Percentiles rank a stretch among this genome's conserved stretches.
Conservation (phyloP, 1,140 invertebrate species). For the Aphaenogaster floridana region DNA sequence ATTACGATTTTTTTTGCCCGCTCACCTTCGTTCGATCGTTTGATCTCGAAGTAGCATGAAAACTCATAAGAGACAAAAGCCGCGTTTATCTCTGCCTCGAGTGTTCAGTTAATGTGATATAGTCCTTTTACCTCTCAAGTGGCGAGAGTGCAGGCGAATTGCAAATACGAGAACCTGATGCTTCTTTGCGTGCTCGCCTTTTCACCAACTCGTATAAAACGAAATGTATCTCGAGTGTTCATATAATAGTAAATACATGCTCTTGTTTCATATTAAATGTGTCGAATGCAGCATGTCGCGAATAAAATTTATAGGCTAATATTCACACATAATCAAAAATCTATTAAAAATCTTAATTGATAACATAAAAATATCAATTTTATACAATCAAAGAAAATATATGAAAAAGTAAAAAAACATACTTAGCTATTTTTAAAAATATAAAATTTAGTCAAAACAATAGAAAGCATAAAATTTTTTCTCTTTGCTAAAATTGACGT, state of each 20-base stretch:
- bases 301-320: background rate
- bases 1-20: slow-evolving; percentile 47
- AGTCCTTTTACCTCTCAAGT: slow-evolving; percentile 64
- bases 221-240: slow-evolving; percentile 55
- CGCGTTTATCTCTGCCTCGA: slow-evolving; percentile 67
- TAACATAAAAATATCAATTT: background rate
- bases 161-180: slow-evolving; percentile 72
- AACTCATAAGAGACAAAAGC: slow-evolving; percentile 70
- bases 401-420: background rate
- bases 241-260: slow-evolving; percentile 41
- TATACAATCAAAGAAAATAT: background rate
- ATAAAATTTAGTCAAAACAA: slow-evolving; percentile 3
- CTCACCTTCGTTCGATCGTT: slow-evolving; percentile 67
- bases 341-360: background rate
- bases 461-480: slow-evolving; percentile 1
- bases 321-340: background rate
- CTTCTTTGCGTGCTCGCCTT: slow-evolving; percentile 65
- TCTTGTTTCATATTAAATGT: slow-evolving; percentile 21
- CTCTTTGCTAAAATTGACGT: background rate
- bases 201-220: slow-evolving; percentile 53
- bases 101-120: slow-evolving; percentile 71
- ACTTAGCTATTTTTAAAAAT: background rate
- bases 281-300: background rate
- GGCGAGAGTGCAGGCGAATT: slow-evolving; percentile 67
- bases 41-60: slow-evolving; percentile 68